phyloP scores from a whole-genome alignment of 2,113 vertebrate species.

The Diadophis punctatus region DNA sequence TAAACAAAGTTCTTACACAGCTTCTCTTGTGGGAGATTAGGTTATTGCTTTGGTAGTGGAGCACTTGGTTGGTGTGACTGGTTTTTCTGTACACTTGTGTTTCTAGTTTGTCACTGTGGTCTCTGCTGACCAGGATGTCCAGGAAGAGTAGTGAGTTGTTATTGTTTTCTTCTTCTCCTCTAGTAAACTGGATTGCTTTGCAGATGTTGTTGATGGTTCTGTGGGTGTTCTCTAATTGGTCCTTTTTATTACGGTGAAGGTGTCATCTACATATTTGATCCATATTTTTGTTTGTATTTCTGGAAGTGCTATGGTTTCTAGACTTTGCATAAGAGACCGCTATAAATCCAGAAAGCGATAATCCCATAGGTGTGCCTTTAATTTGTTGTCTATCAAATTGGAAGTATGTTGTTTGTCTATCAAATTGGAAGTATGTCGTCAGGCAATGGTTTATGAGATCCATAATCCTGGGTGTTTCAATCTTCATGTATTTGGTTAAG shows the following conservation, averaged over 20 bases:
- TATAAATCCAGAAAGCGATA: neutral
- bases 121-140: neutral
- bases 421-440: neutral
- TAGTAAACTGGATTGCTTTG: neutral
- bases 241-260: neutral
- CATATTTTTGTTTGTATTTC: neutral
- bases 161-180: neutral
- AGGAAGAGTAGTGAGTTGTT: neutral
- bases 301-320: neutral
- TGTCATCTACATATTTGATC: neutral
- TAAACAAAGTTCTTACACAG: neutral
- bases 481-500: neutral
- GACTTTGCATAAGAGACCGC: neutral
- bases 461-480: neutral
- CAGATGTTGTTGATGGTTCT: neutral
- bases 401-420: neutral
- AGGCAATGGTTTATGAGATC: neutral
- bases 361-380: neutral
- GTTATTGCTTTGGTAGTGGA: neutral
- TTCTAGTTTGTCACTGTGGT: neutral
- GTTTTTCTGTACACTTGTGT: neutral
- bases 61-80: neutral
- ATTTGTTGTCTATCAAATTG: neutral
- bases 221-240: neutral
- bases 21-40: neutral